These are phyloP conservation scores for Papilio protenor DNA, from an alignment of 2,888 invertebrate species.

Conservation along the genomic window DNA sequence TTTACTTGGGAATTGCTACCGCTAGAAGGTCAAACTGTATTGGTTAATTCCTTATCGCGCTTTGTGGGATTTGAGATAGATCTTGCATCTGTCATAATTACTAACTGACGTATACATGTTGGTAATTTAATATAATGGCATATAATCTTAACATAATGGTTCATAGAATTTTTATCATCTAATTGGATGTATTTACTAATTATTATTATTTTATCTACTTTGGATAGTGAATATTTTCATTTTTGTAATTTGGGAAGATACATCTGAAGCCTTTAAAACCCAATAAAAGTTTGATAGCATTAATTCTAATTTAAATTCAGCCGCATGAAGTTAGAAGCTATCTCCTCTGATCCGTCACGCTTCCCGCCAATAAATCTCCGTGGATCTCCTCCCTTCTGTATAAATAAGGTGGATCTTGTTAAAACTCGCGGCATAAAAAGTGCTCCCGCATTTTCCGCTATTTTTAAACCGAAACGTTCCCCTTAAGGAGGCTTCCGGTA, in stretches of 20 bases:
- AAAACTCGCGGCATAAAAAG: slow-evolving; percentile 76
- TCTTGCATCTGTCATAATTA: slow-evolving; percentile 62
- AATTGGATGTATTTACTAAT: neutral
- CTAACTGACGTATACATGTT: slow-evolving; percentile 64
- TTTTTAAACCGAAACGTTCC: slow-evolving; percentile 77
- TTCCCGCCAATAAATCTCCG: slow-evolving; percentile 75
- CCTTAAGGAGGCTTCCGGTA: slow-evolving; percentile 76
- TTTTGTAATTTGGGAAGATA: neutral
- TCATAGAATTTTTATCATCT: neutral
- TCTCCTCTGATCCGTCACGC: slow-evolving; percentile 80
- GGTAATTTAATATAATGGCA: slow-evolving; percentile 47
- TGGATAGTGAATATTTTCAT: too few relatives aligned
- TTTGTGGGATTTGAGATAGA: slow-evolving; percentile 63
- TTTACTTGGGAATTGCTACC: slow-evolving; percentile 16
- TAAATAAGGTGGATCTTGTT: slow-evolving; percentile 83
- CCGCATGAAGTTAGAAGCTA: slow-evolving; percentile 64
- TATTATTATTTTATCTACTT: neutral
- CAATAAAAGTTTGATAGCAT: slow-evolving; percentile 51
- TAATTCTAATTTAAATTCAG: slow-evolving; percentile 73
- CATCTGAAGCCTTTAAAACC: slow-evolving; percentile 37
- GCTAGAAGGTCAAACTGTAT: slow-evolving; percentile 50
- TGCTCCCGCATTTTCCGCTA: slow-evolving; percentile 75
- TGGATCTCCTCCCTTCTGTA: slow-evolving; percentile 73
- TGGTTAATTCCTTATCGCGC: slow-evolving; percentile 51
- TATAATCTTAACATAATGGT: neutral